phyloP scores from a whole-genome alignment of 1,140 invertebrate genomes.

The Drosophila paulistorum region DNA sequence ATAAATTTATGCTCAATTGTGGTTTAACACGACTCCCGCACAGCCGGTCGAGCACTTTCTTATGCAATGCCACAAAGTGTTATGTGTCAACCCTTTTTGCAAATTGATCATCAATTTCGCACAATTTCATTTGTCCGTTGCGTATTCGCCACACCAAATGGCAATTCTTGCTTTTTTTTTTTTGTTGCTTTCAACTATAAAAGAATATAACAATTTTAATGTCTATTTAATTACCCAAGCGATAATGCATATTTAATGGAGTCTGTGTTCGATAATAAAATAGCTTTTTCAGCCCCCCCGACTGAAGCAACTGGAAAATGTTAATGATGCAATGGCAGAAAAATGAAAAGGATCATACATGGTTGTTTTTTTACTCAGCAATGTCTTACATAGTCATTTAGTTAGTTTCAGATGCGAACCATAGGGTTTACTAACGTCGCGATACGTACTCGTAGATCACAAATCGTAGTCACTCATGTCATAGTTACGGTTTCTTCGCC shows the following conservation, averaged over 20 bases:
- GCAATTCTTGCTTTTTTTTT: neutral
- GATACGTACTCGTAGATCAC: too few species aligned
- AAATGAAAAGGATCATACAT: too few species aligned
- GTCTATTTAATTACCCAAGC: conserved; percentile 49
- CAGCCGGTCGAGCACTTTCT: conserved; percentile 34
- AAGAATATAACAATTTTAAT: conserved; percentile 31
- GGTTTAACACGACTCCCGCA: conserved; percentile 61
- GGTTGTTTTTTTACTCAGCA: too few species aligned
- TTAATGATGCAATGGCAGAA: too few species aligned
- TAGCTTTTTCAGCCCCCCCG: neutral
- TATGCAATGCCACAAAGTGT: conserved; percentile 27
- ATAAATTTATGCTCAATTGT: conserved; percentile 79
- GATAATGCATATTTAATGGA: conserved; percentile 56
- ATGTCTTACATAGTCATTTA: too few species aligned
- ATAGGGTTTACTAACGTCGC: too few species aligned
- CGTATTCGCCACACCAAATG: neutral
- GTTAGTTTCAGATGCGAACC: too few species aligned
- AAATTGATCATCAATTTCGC: conserved; percentile 9
- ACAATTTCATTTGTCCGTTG: neutral
- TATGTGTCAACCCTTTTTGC: conserved; percentile 49
- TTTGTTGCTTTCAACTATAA: neutral
- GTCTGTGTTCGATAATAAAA: conserved; percentile 2
- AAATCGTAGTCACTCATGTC: too few species aligned
- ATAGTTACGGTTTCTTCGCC: too few species aligned
- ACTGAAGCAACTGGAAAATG: neutral